Conservation (phyloP, 1,140 invertebrate genomes). For the Drosophila mojavensis region DNA sequence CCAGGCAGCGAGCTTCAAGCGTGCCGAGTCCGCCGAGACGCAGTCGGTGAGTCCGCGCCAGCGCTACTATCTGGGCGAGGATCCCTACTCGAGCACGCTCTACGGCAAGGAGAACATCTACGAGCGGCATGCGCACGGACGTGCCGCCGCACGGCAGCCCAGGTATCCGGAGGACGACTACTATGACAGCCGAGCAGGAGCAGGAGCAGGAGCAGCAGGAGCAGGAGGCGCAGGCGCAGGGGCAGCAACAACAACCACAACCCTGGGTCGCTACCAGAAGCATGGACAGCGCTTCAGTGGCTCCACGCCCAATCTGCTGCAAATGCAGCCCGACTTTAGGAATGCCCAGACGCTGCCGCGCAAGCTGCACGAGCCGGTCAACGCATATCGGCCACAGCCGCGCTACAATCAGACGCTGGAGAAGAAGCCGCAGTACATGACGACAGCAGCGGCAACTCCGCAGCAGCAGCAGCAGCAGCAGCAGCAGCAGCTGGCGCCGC, state of each 20-base stretch:
- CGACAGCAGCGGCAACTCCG: neutral
- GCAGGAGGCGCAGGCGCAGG: neutral
- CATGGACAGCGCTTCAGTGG: constrained; percentile 87
- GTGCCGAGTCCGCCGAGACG: constrained; percentile 64
- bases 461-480: constrained; percentile 85
- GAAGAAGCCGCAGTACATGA: constrained; percentile 15
- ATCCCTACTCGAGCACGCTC: constrained; percentile 91
- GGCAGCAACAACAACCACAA: constrained; percentile 80
- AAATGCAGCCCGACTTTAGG: constrained; percentile 86
- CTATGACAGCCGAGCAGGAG: constrained; percentile 43
- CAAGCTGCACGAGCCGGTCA: constrained; percentile 86
- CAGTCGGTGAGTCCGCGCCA: constrained; percentile 86
- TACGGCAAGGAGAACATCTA: constrained; percentile 92
- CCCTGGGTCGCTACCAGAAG: constrained; percentile 91
- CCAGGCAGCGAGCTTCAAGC: neutral
- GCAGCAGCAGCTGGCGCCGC: constrained; percentile 27
- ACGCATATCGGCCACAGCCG: constrained; percentile 11
- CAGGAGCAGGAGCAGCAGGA: constrained; percentile 17
- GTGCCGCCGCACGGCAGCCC: neutral
- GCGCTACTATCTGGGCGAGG: constrained; percentile 92
- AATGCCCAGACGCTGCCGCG: constrained; percentile 91
- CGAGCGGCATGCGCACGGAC: constrained; percentile 78
- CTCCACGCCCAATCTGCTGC: constrained; percentile 75
- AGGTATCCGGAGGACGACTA: constrained; percentile 62
- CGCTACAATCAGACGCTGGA: constrained; percentile 25